phyloP scores from a whole-genome alignment of 1,140 invertebrate species.

The Cydia splendana region DNA sequence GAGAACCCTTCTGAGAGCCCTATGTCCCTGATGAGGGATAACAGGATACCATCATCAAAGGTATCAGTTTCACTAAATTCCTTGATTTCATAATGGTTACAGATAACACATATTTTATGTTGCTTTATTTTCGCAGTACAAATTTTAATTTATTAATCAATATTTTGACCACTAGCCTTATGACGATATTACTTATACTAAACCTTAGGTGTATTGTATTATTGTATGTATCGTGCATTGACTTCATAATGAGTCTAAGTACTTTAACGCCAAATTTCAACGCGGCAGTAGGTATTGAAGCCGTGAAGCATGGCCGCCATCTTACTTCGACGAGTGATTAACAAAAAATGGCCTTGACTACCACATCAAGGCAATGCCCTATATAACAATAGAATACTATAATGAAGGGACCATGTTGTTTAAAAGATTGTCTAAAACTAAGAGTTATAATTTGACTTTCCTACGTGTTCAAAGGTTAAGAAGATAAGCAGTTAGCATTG shows the following conservation, averaged over 20 bases:
- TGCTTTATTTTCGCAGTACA: too few species aligned
- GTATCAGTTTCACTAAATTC: too few species aligned
- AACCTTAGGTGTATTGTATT: too few species aligned
- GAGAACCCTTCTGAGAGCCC: too few species aligned
- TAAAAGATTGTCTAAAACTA: background rate
- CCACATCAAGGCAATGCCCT: background rate
- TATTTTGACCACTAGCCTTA: background rate
- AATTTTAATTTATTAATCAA: too few species aligned
- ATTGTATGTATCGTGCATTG: background rate
- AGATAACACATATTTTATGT: too few species aligned
- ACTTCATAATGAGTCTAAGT: background rate
- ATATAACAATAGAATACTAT: background rate
- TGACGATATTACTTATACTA: background rate
- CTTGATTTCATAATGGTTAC: too few species aligned
- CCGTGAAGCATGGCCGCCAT: background rate
- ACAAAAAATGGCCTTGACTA: slow-evolving; percentile 1
- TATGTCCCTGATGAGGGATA: too few species aligned
- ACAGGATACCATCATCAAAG: too few species aligned
- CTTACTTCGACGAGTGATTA: background rate
- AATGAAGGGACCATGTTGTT: background rate
- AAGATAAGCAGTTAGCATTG: too few species aligned
- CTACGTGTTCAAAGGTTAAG: too few species aligned
- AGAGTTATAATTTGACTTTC: background rate
- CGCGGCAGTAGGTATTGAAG: background rate
- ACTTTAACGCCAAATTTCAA: background rate